Evolutionary conservation across 2,888 invertebrate species (phyloP), one percentile per base, ranked within the genome.

Genomic region (Eristalinus sepulchralis): DNA sequence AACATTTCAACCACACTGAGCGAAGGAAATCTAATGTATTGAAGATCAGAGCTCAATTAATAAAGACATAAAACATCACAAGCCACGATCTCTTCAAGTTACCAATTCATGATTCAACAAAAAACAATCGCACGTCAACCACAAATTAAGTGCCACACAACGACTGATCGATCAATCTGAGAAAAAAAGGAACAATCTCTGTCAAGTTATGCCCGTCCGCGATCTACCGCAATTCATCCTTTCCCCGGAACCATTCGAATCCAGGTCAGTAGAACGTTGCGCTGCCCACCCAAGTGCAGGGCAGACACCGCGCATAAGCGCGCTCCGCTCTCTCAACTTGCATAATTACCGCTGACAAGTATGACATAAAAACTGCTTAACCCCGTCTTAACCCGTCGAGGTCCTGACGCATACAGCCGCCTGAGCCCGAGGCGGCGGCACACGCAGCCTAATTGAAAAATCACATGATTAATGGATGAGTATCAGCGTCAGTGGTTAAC

Each of bases 391-490:
- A 64, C 73, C 47, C 20, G 68, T 70, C 75, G 75, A 71, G 47
- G 22, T 66, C 31, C 60, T 71, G 53, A 64, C 70, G 66, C 55
- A 66, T 80, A 68, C 59, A 70, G 47, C 10, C n/a, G 34, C 1
- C 39, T 17, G 5, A 33, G 22, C 66, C 13, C 33, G 57, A 59
- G 47, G 60, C 60, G 47, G 57, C 67, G 47, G 60, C 60, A 59
- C 24, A 22, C 33, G 22, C 55, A 71, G 80, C 63, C 71, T 76
- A 76, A 85, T 85, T 85, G 84, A 72, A 85, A 81, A 85, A 77
- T 81, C 71, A 85, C 60, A 72, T 85, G 81, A 85, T 85, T 76
- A 85, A 85, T 85, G 55, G 63, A 71, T 72, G 81, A 68, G 76
- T 84, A 70, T 75, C 62, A 71, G 27, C 63, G 31, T 60, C 63